Conservation (phyloP, 2,113 vertebrate genomes). For the Dicrurus megarhynchus region DNA sequence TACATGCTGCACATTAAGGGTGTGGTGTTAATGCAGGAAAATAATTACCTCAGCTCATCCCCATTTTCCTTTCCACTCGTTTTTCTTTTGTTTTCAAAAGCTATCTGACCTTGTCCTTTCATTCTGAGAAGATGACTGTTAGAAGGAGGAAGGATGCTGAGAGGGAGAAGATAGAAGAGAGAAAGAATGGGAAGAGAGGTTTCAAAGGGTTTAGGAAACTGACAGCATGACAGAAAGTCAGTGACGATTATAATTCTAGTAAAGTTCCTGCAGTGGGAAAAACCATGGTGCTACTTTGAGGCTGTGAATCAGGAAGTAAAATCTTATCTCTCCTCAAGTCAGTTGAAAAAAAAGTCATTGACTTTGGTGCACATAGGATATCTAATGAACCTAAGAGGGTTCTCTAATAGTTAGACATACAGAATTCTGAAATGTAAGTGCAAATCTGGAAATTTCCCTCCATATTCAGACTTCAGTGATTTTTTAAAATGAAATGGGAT, state of each 20-base stretch:
- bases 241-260: background rate
- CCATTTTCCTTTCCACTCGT: background rate
- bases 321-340: background rate
- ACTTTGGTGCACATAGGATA: background rate
- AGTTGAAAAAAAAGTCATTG: background rate
- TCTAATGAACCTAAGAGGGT: background rate
- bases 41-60: background rate
- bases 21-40: background rate
- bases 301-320: background rate
- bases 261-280: background rate
- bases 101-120: background rate
- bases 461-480: background rate
- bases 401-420: background rate
- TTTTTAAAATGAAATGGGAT: background rate
- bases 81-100: background rate
- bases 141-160: background rate
- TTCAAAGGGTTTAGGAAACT: background rate
- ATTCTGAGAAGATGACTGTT: background rate
- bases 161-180: background rate
- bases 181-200: background rate
- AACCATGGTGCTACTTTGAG: background rate
- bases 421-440: background rate
- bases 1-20: background rate
- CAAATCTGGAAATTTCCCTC: background rate
- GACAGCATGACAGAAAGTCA: background rate